phyloP scores from a whole-genome alignment of 2,888 invertebrate genomes.

The Chalcis sispes region DNA sequence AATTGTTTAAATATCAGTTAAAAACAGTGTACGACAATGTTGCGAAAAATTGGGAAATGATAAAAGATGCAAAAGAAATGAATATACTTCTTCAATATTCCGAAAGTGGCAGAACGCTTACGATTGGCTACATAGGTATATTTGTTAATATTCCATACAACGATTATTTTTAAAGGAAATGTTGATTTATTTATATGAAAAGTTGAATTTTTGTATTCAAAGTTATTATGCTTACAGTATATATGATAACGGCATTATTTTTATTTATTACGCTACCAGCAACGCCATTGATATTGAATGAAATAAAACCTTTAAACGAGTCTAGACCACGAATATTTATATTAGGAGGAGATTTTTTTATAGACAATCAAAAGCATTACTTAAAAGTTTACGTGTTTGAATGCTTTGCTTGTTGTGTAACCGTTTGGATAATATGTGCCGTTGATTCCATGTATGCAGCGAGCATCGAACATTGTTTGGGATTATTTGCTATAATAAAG shows the following conservation, averaged over 20 bases:
- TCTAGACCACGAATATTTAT: conserved; percentile 1
- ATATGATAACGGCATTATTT: conserved; percentile 19
- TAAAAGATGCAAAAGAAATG: conserved; percentile 6
- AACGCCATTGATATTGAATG: conserved; percentile 2
- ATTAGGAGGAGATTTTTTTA: conserved; percentile 27
- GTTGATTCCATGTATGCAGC: conserved; percentile 26
- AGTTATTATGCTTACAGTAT: conserved; percentile 10
- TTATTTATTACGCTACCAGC: conserved; percentile 24
- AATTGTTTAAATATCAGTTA: no score
- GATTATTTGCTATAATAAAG: conserved; percentile 41
- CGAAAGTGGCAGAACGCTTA: conserved; percentile 13
- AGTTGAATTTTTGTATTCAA: background rate
- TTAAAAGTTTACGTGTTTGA: conserved; percentile 14
- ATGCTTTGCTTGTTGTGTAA: background rate
- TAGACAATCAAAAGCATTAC: conserved; percentile 13
- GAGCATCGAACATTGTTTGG: conserved; percentile 34
- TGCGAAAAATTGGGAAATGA: conserved; percentile 16
- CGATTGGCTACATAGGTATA: conserved; percentile 25
- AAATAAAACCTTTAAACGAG: conserved; percentile 5
- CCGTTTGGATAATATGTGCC: conserved; percentile 22
- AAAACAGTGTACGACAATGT: background rate
- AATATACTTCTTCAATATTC: background rate
- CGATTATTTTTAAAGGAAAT: no score
- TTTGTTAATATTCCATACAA: no score
- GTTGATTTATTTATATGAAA: background rate